Conservation (phyloP, 1,140 invertebrate genomes). For the Euwallacea fornicatus region DNA sequence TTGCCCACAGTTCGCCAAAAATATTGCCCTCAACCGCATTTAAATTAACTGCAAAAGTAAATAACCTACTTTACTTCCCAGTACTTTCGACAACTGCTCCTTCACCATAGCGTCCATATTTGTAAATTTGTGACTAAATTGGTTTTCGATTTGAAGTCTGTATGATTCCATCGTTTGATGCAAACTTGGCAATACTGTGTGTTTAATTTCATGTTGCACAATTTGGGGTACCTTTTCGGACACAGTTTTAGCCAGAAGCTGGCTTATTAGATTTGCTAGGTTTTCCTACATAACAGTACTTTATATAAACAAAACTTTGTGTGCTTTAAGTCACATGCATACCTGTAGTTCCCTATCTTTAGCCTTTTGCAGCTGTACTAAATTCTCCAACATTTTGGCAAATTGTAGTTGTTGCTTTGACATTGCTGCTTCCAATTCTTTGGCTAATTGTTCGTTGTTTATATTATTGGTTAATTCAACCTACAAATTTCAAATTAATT, state of each 20-base stretch:
- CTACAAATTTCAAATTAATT: slow-evolving; percentile 2
- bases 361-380: slow-evolving; percentile 45
- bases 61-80: slow-evolving; percentile 67
- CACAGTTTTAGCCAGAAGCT: slow-evolving; percentile 54
- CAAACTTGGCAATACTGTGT: slow-evolving; percentile 58
- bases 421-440: slow-evolving; percentile 48
- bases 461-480: slow-evolving; percentile 2
- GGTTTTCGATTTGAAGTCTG: slow-evolving; percentile 67
- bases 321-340: not conserved
- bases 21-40: no score
- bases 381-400: slow-evolving; percentile 50
- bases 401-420: slow-evolving; percentile 56
- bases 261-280: slow-evolving; percentile 15
- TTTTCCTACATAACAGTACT: slow-evolving; percentile 24
- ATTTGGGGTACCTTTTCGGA: slow-evolving; percentile 55
- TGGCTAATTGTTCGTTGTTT: slow-evolving; percentile 43
- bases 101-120: slow-evolving; percentile 73
- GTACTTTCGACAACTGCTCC: slow-evolving; percentile 76
- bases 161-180: slow-evolving; percentile 65
- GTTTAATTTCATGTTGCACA: slow-evolving; percentile 55
- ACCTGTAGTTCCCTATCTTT: slow-evolving; percentile 57
- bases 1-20: no score
- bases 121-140: slow-evolving; percentile 70
- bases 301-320: not conserved
- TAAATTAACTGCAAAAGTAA: not conserved